Evolutionary conservation across 2,797 vertebrate species (phyloP).

Genomic region (Podarcis lilfordi): DNA sequence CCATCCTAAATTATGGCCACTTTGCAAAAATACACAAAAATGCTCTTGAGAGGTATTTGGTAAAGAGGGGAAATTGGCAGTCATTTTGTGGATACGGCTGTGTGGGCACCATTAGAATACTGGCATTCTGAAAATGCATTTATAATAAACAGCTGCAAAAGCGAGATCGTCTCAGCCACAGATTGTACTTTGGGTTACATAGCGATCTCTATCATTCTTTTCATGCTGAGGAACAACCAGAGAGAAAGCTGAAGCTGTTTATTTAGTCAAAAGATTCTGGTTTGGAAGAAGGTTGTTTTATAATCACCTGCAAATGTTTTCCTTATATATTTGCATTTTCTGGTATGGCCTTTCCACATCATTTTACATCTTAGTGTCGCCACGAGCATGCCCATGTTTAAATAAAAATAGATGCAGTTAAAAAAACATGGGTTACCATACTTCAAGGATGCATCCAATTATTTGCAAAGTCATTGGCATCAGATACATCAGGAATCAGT

Average conservation of each 20-base stretch:
- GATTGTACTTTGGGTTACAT: constrained; percentile 14
- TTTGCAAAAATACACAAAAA: constrained; percentile 45
- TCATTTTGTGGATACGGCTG: constrained; percentile 15
- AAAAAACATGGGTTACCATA: background rate
- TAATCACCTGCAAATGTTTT: constrained; percentile 49
- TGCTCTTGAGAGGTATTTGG: constrained; percentile 43
- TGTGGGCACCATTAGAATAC: constrained; percentile 4
- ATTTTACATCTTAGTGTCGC: constrained; percentile 28
- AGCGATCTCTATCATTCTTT: background rate
- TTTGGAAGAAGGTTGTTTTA: constrained; percentile 56
- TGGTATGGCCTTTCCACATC: background rate
- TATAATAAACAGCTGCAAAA: constrained; percentile 39
- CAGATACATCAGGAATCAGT: background rate
- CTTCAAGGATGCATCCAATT: constrained; percentile 29
- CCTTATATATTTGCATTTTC: constrained; percentile 42
- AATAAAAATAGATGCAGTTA: constrained; percentile 26
- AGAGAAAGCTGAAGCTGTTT: constrained; percentile 15
- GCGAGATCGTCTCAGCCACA: background rate
- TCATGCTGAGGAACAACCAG: constrained; percentile 10
- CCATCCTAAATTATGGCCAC: constrained; percentile 46
- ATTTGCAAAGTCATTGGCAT: background rate
- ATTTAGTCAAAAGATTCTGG: background rate
- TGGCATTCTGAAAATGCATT: constrained; percentile 37
- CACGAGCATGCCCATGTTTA: constrained; percentile 24
- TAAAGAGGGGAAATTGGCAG: constrained; percentile 33